Base-by-base conservation (phyloP, 2,113 vertebrate species). In the Fregata magnificens region DNA sequence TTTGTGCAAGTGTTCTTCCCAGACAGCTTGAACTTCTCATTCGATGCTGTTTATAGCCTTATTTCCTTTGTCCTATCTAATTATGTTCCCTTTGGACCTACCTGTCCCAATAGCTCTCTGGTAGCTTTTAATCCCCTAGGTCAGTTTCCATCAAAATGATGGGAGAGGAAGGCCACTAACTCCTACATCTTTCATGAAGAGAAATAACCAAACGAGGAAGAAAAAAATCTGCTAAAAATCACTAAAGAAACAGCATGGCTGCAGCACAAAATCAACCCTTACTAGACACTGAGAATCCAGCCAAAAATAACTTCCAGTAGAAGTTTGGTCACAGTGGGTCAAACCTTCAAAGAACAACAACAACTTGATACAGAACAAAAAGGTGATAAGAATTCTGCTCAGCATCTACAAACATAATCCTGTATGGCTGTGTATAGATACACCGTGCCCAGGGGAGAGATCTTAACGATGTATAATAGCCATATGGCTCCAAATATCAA, bases 291-390 rank as follows among this genome's bases (percentile, higher is more conserved):
- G 21, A 86, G 28, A 92, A 84, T 59, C 32, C 38, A 89, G 93
- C 61, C 88, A 95, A 93, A 87, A 96, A 82, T 67, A 88, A 89
- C 74, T 91, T 82, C 70, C 73, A 69, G 73, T 22, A 82, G 52
- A 93, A 94, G 76, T 36, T 8, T 69, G 44, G 61, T 44, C 56
- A 77, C 70, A 59, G 31, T 59, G 44, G 42, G 66, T 85, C 70
- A 89, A 72, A 63, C 34, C 36, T 88, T 71, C 62, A 82, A 79
- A 86, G 72, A 86, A 62, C 20, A 76, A 42, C 15, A 58, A 38
- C 44, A 92, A 31, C 45, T 32, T 40, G 38, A 78, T 52, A 67
- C 10, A 56, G 61, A 89, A 79, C 24, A 49, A 83, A 93, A 84
- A 65, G 6, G 17, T 66, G 88, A 80, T 83, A 81, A 92, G 52